Conservation (phyloP, 2,888 invertebrate genomes). For the Phorcus lineatus region DNA sequence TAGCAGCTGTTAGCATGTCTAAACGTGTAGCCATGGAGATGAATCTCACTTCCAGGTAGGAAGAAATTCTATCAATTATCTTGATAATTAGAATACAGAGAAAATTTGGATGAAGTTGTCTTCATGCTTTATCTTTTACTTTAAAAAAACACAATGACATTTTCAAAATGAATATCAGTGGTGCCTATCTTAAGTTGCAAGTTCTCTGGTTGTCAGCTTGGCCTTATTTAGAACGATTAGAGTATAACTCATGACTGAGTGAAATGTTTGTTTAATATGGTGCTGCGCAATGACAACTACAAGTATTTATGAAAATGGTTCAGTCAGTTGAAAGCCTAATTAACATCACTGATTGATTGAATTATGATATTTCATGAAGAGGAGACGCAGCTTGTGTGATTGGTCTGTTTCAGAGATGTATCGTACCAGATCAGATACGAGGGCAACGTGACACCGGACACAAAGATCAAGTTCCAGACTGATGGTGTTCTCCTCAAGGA, state of each 20-base stretch:
- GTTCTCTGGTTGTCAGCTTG: not conserved
- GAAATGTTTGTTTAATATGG: too few species aligned
- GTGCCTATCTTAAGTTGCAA: not conserved
- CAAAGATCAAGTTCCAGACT: conserved; percentile 98
- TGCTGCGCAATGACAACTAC: too few species aligned
- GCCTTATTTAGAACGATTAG: not conserved
- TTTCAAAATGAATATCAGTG: not conserved
- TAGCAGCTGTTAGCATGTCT: conserved; percentile 98
- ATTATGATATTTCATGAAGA: too few species aligned
- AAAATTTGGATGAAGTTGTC: not conserved
- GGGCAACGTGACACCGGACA: conserved; percentile 90
- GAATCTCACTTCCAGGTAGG: conserved; percentile 79
- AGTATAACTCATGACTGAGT: not conserved
- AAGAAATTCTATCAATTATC: not conserved
- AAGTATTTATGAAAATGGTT: too few species aligned
- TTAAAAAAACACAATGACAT: not conserved
- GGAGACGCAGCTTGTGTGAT: too few species aligned
- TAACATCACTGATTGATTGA: too few species aligned
- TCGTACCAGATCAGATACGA: conserved; percentile 90
- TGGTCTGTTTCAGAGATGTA: conserved; percentile 60
- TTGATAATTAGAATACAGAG: not conserved
- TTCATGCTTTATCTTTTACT: not conserved
- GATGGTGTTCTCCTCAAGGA: conserved; percentile 96
- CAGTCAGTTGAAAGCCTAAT: too few species aligned
- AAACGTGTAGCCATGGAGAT: conserved; percentile 92